Percentiles rank a stretch among this genome's conserved stretches.
Evolutionary conservation across 2,113 vertebrate species (phyloP).

Genomic region (Lagopus muta): DNA sequence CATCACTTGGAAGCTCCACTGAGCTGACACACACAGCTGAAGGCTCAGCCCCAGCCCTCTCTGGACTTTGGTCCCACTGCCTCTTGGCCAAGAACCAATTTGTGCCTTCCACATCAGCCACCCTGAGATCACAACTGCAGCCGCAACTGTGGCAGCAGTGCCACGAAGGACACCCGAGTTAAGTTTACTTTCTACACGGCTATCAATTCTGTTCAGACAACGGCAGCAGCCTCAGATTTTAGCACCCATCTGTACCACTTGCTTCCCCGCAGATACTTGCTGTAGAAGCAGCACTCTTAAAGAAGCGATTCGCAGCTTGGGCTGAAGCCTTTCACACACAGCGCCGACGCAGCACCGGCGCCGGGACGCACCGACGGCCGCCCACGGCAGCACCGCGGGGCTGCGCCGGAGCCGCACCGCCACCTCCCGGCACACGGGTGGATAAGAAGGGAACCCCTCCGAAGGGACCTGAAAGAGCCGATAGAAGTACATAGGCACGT

Average conservation of each 20-base stretch:
- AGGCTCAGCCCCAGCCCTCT: background rate
- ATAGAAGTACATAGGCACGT: rapidly evolving
- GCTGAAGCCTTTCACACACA: background rate
- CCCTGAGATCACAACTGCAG: background rate
- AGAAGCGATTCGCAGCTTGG: too few species aligned
- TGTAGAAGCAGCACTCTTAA: too few species aligned
- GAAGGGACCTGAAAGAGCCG: background rate
- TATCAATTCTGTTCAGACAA: background rate
- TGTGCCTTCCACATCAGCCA: constrained; percentile 32
- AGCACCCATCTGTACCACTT: too few species aligned
- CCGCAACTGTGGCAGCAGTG: background rate
- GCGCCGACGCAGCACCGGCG: too few species aligned
- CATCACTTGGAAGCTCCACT: background rate
- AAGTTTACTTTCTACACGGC: background rate
- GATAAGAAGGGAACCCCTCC: background rate
- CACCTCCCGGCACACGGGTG: constrained; percentile 63
- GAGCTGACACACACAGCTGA: background rate
- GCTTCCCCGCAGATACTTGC: too few species aligned
- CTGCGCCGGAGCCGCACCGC: constrained; percentile 24
- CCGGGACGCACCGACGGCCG: too few species aligned
- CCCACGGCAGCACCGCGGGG: too few species aligned
- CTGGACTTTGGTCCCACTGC: background rate
- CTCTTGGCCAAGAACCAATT: background rate
- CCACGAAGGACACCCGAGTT: background rate
- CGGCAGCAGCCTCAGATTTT: too few species aligned